Base-by-base conservation (phyloP, 1,140 invertebrate species). In the Harpegnathos saltator region DNA sequence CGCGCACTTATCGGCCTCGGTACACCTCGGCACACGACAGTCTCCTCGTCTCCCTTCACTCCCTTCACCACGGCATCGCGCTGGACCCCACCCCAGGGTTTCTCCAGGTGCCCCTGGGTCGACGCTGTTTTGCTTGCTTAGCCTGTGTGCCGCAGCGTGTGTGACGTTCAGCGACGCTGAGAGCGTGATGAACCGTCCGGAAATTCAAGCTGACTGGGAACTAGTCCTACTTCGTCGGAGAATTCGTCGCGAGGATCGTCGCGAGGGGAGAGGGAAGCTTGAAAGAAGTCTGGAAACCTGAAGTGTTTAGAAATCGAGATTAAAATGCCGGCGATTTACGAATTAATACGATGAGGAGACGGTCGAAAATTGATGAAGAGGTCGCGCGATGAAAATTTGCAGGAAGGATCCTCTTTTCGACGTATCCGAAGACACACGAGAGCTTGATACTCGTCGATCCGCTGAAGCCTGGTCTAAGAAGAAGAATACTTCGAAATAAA, bases 41-140 rank as follows among this genome's bases (percentile, higher is more conserved):
- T 73, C 78, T 62, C 65, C 38, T 44, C 83, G 83, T 81, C 85
- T 90, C 85, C 90, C 90, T 87, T 91, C 91, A 90, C 90, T 89
- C 84, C 85, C 86, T 82, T 83, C 59, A 75, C 75, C 75, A 58
- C 38, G 50, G 15, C 71, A 69, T 72, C 11, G n/a, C 69, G n/a
- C 69, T 54, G 29, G 66, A 82, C 82, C 83, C 86, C 86, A 82
- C 86, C 38, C 38, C 87, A 73, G 72, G 38, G 33, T 61, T 61
- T 52, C 22, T 22, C 24, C 54, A 19, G 71, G 54, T 66, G 38
- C 22, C 29, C 24, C 62, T 29, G 71, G 54, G 69, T 61, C 24
- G 38, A 38, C 17, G 15, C 29, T 61, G 68, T 52, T 72, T 75
- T 74, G 71, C 82, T 29, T 81, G 73, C 72, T 75, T 82, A 74